A percentile compares a stretch with the other conserved stretches of the same genome.
Evolutionary conservation across 2,797 vertebrate species (phyloP).

Genomic region (Enteromius unitaeniatus): DNA sequence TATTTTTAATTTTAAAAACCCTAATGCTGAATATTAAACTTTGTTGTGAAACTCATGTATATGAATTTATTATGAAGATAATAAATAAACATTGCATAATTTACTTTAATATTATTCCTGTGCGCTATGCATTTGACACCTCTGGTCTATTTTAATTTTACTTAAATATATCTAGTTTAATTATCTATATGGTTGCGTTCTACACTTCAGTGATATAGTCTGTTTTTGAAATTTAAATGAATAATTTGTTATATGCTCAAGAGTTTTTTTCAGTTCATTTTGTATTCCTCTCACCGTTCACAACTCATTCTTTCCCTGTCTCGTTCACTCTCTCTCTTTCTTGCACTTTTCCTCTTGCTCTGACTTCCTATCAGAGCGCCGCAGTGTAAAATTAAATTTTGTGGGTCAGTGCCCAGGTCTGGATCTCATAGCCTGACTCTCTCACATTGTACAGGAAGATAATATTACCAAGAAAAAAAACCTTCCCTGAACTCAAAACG

Average conservation of each 20-base stretch:
- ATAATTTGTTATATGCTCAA: neutral
- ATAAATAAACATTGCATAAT: neutral
- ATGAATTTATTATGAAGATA: neutral
- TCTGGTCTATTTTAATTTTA: neutral
- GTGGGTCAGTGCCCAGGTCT: conserved; percentile 77
- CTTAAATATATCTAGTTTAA: conserved; percentile 1
- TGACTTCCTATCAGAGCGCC: conserved; percentile 72
- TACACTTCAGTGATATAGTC: neutral
- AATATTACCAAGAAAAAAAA: conserved; percentile 23
- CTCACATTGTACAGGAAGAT: conserved; percentile 27
- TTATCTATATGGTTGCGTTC: neutral
- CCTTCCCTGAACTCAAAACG: conserved; percentile 13
- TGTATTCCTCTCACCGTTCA: conserved; percentile 5
- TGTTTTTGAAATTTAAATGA: neutral
- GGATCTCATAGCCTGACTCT: conserved; percentile 62
- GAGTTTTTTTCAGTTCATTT: neutral
- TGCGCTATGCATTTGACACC: neutral
- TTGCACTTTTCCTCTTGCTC: conserved; percentile 65
- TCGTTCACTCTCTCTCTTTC: conserved; percentile 36
- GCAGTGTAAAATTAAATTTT: conserved; percentile 73
- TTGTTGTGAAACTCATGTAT: neutral
- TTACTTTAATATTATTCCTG: neutral
- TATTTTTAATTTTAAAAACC: neutral
- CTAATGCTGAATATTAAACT: neutral
- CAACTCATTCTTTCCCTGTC: neutral